Evolutionary conservation across 2,797 vertebrate genomes (phyloP), one percentile per base, ranked within the genome.

Genomic region (Falco concolor): DNA sequence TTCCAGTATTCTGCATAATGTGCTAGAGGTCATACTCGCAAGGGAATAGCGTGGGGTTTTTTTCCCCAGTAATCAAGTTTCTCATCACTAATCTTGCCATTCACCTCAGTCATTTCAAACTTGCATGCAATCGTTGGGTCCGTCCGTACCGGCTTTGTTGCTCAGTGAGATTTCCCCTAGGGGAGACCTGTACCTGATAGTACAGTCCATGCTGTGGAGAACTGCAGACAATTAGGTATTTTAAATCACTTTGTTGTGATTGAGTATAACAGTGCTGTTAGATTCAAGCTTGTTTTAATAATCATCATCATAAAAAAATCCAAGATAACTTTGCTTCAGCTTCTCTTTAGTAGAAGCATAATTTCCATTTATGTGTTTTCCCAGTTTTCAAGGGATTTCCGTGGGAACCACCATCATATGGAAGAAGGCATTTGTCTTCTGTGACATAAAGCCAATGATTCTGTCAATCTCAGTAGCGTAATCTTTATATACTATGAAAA

Each of bases 401-500:
- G 2, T 45, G 49, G 68, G 64, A 91, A 45, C 12, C 28, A 12
- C 47, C 88, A 34, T 24, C 44, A 42, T 36, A 15, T 10, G 32
- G 65, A 36, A 78, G 24, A 18, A 70, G 13, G 12, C 17, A 9
- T 88, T 91, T 67, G 17, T 54, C 28, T 79, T 57, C n/a, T 32
- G 13, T 80, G 79, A 90, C 91, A 93, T 44, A 93, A 90, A 93
- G 84, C 87, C 74, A 63, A 45, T 77, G 69, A n/a, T 67, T 72
- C 49, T 76, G 79, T 84, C 87, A 81, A 4, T 92, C 74, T 80
- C 34, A 5, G 60, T 25, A 32, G 32, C 10, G 10, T 82, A 87
- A 79, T 64, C 64, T 76, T 45, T 84, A 36, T 42, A 25, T 23
- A 53, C 63, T 87, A 21, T 67, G 79, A 53, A 50, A 64, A 54